These are phyloP conservation scores for Biston betularia DNA, from an alignment of 2,888 invertebrate genomes.

Conservation along the genomic window DNA sequence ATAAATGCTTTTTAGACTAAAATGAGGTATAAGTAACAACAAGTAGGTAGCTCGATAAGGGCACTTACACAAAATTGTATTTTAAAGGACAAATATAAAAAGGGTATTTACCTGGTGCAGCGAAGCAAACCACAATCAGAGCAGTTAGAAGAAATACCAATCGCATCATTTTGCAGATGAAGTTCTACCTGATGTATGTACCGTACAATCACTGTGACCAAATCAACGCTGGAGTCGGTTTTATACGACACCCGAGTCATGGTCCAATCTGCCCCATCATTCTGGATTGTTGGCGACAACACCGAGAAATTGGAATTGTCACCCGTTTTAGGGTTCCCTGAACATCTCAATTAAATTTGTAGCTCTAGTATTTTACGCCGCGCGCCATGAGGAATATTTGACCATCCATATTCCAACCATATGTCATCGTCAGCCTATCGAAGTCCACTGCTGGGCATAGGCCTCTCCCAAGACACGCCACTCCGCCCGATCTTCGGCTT, in stretches of 20 bases:
- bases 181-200: slow-evolving; percentile 19
- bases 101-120: slow-evolving; percentile 60
- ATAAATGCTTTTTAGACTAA: too few species aligned
- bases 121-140: slow-evolving; percentile 51
- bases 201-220: slow-evolving; percentile 44
- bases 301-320: slow-evolving; percentile 59
- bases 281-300: slow-evolving; percentile 56
- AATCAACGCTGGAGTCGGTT: slow-evolving; percentile 40
- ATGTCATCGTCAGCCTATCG: too few species aligned
- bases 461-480: too few species aligned
- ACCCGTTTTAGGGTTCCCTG: slow-evolving; percentile 50
- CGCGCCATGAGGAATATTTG: too few species aligned
- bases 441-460: too few species aligned
- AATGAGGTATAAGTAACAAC: too few species aligned
- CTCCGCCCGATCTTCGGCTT: too few species aligned
- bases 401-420: too few species aligned
- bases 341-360: not conserved
- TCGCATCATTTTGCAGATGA: slow-evolving; percentile 53
- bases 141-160: slow-evolving; percentile 49
- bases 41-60: too few species aligned
- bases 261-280: slow-evolving; percentile 60
- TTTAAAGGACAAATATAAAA: not conserved
- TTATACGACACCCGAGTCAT: slow-evolving; percentile 59
- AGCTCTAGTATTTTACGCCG: not conserved
- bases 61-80: too few species aligned